Percentiles rank a stretch among this genome's conserved stretches.
These are phyloP conservation scores for Thalassoma bifasciatum DNA, from an alignment of 2,113 vertebrate genomes.

Conservation along the genomic window DNA sequence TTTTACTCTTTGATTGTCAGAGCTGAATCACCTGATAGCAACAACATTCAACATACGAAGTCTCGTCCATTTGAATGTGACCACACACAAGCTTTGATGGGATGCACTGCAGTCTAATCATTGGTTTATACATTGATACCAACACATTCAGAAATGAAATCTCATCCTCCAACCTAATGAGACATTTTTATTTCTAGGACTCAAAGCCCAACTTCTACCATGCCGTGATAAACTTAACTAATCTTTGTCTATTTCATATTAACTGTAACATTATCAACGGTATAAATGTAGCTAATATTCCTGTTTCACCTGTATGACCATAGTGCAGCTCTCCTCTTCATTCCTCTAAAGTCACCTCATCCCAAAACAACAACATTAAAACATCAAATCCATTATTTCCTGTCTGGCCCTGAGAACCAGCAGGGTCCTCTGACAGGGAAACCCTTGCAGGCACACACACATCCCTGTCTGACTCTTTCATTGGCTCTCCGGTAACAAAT, in stretches of 20 bases:
- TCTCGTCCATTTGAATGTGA: no score
- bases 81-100: no score
- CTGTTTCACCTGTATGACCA: neutral
- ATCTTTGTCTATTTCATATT: neutral
- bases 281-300: neutral
- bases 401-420: conserved; percentile 59
- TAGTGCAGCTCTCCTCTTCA: neutral
- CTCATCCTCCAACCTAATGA: no score
- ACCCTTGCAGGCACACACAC: conserved; percentile 51
- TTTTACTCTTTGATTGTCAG: no score
- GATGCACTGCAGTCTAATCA: no score
- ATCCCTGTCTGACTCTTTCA: conserved; percentile 62
- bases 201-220: no score
- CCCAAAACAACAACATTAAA: conserved; percentile 59
- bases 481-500: conserved; percentile 63
- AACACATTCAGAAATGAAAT: no score
- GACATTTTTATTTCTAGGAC: no score
- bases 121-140: no score
- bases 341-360: conserved; percentile 10
- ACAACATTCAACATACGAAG: no score
- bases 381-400: conserved; percentile 62
- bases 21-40: no score
- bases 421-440: conserved; percentile 43
- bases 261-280: neutral
- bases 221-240: no score